Base-by-base conservation (phyloP, 2,113 vertebrate species). In the Picathartes gymnocephalus region DNA sequence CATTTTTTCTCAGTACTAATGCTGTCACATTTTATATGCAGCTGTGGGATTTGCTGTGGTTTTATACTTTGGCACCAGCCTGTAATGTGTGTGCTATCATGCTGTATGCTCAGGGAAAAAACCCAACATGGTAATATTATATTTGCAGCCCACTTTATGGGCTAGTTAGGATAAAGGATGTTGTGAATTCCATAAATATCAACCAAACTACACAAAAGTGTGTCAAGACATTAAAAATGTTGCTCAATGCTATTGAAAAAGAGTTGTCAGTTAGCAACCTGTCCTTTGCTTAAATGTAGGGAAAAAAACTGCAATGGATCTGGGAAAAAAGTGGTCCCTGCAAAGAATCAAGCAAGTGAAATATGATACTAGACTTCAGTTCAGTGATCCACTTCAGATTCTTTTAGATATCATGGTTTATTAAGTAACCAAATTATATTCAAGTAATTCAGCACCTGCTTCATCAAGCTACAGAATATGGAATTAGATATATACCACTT, bases 401-500 rank as follows among this genome's bases (percentile, higher is more conserved):
- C 90, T 84, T 90, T 88, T 93, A 87, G 82, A 89, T 94, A 94
- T 83, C 61, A 57, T 58, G 88, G 60, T 37, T 85, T 96, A 92
- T 96, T 98, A 95, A 96, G 80, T 96, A 94, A 95, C 89, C 86
- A 97, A 97, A 97, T 98, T 94, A 97, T 88, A 97, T 93, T 97
- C 93, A 97, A 97, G 93, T 95, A 96, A 97, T 97, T 97, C 96
- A 98, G 96, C 97, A 97, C 97, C 96, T 97, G 98, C 97, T 97
- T 98, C 97, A 98, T 98, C 98, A 98, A 97, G 95, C 94, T 97
- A 86, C 94, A 96, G 97, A 97, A 95, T 96, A 92, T 97, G 82
- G 85, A 97, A 97, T 96, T 97, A 97, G 97, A 92, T 96, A 93
- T 81, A 91, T 90, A 87, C 96, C 96, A 96, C 97, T 98, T 98